Percentiles rank a stretch among this genome's conserved stretches.
phyloP scores from a whole-genome alignment of 2,113 vertebrate species.

The Genyomyrus donnyi region DNA sequence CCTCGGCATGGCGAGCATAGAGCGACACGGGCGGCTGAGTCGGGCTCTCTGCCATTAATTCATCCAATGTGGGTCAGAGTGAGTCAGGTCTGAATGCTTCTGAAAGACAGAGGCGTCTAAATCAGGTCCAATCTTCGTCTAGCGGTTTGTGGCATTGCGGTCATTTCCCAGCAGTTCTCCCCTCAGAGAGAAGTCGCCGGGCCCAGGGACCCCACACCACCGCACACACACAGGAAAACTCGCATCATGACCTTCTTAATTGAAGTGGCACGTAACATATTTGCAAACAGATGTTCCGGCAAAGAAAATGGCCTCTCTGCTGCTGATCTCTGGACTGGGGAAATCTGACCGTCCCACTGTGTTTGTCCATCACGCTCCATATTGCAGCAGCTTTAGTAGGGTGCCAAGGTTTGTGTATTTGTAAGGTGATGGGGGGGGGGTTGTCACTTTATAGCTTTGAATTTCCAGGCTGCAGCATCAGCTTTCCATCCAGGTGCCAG shows the following conservation, averaged over 20 bases:
- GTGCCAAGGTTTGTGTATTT: neutral
- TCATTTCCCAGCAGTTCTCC: neutral
- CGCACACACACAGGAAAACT: neutral
- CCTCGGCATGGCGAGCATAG: neutral
- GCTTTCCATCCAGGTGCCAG: neutral
- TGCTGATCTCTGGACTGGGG: neutral
- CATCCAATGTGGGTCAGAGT: neutral
- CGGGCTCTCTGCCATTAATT: neutral
- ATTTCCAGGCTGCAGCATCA: neutral
- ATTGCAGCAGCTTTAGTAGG: neutral
- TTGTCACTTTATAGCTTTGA: neutral
- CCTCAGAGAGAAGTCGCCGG: neutral
- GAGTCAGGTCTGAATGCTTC: constrained; percentile 9
- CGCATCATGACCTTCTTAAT: neutral
- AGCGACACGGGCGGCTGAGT: neutral
- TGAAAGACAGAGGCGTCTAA: constrained; percentile 2
- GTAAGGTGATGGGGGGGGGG: neutral
- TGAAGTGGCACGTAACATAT: neutral
- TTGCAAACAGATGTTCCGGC: neutral
- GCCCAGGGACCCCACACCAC: neutral
- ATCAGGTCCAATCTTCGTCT: constrained; percentile 19
- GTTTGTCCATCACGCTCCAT: neutral
- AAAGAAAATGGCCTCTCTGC: neutral
- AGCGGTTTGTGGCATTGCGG: neutral
- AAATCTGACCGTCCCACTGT: neutral